Conservation (phyloP, 2,888 invertebrate genomes). For the Neria commutata region DNA sequence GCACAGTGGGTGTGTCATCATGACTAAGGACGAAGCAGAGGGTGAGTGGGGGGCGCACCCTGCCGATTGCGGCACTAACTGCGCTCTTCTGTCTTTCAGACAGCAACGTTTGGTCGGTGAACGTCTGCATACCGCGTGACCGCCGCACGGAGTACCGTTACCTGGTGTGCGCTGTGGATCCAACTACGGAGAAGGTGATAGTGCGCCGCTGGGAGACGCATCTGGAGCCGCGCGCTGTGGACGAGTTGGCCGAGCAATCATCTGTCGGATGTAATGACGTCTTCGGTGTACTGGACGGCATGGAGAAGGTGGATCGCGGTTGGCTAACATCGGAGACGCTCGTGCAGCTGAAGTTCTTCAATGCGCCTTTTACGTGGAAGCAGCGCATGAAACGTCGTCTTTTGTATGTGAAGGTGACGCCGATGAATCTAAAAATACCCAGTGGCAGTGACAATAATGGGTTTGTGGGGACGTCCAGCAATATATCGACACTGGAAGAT, state of each 20-base stretch:
- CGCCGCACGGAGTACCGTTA: slow-evolving; percentile 76
- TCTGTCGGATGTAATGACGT: slow-evolving; percentile 61
- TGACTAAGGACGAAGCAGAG: slow-evolving; percentile 63
- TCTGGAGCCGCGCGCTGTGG: slow-evolving; percentile 70
- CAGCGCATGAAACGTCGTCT: slow-evolving; percentile 72
- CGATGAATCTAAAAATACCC: slow-evolving; percentile 69
- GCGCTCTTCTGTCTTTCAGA: slow-evolving; percentile 39
- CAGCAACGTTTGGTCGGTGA: slow-evolving; percentile 69
- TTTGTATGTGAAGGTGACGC: slow-evolving; percentile 77
- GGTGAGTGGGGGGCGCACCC: slow-evolving; percentile 9
- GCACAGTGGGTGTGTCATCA: slow-evolving; percentile 66
- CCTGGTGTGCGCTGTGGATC: slow-evolving; percentile 73
- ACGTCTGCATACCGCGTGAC: slow-evolving; percentile 71
- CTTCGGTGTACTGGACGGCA: slow-evolving; percentile 67
- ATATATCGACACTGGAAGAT: slow-evolving; percentile 64
- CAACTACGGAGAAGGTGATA: slow-evolving; percentile 64
- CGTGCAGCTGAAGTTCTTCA: slow-evolving; percentile 82
- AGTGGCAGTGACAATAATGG: slow-evolving; percentile 48
- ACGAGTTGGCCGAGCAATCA: slow-evolving; percentile 53
- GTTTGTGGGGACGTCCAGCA: slow-evolving; percentile 10
- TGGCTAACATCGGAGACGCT: slow-evolving; percentile 86
- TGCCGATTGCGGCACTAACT: slow-evolving; percentile 25
- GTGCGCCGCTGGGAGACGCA: slow-evolving; percentile 84
- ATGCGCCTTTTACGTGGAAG: slow-evolving; percentile 79
- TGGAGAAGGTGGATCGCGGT: slow-evolving; percentile 72